These are phyloP conservation scores for Strigamia transsilvanica DNA, from an alignment of 2,888 invertebrate genomes.

Conservation along the genomic window DNA sequence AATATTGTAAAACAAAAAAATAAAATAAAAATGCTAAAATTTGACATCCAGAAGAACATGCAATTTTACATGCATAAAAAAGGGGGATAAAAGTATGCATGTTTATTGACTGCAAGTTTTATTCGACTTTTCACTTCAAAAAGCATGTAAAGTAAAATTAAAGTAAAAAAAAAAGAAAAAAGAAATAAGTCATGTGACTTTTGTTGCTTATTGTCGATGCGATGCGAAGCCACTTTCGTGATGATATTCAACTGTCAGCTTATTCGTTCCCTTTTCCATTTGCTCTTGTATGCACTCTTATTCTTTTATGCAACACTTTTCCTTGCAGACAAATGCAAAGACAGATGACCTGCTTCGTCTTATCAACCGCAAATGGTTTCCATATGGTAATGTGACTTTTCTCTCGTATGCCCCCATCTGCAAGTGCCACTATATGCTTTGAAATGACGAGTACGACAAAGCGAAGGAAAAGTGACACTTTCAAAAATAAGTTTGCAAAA, in stretches of 20 bases:
- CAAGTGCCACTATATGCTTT: slow-evolving; percentile 21
- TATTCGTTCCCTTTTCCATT: slow-evolving; percentile 45
- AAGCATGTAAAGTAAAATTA: not conserved
- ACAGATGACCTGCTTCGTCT: slow-evolving; percentile 49
- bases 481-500: slow-evolving; percentile 3
- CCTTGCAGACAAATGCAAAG: slow-evolving; percentile 46
- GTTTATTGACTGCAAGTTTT: not conserved
- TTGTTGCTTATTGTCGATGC: not conserved
- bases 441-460: slow-evolving; percentile 28
- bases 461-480: slow-evolving; percentile 34
- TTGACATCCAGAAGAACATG: not conserved
- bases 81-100: not conserved
- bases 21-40: not conserved
- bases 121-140: not conserved
- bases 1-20: not conserved
- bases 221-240: slow-evolving; percentile 35
- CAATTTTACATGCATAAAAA: not conserved
- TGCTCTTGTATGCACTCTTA: slow-evolving; percentile 45
- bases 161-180: not conserved
- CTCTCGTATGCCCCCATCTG: slow-evolving; percentile 46
- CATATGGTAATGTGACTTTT: slow-evolving; percentile 45
- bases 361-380: slow-evolving; percentile 49
- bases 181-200: slow-evolving; percentile 24
- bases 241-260: slow-evolving; percentile 49
- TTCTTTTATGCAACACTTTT: slow-evolving; percentile 49